A percentile compares a stretch with the other conserved stretches of the same genome.
These are phyloP conservation scores for Dermochelys coriacea DNA, from an alignment of 2,797 vertebrate genomes.

Conservation along the genomic window DNA sequence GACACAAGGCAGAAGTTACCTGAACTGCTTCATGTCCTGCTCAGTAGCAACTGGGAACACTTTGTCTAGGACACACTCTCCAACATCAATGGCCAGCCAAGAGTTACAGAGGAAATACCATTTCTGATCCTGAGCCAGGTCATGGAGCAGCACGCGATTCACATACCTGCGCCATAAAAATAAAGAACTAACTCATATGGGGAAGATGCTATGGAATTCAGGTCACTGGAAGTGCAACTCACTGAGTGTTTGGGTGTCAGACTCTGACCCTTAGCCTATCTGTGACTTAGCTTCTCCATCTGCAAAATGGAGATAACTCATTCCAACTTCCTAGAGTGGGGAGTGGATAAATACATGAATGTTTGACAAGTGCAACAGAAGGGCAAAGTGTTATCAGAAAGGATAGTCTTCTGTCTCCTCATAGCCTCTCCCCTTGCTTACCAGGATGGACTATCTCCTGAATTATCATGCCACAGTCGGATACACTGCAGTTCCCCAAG, in stretches of 20 bases:
- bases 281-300: not conserved
- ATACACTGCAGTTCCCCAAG: slow-evolving; percentile 91
- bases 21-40: slow-evolving; percentile 91
- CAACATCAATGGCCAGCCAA: slow-evolving; percentile 93
- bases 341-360: not conserved
- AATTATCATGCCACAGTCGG: slow-evolving; percentile 96
- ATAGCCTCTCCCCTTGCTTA: slow-evolving; percentile 59
- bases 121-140: slow-evolving; percentile 87
- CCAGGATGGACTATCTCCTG: slow-evolving; percentile 90
- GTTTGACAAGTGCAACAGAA: not conserved
- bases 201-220: not conserved
- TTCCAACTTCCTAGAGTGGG: not conserved
- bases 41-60: slow-evolving; percentile 92
- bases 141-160: slow-evolving; percentile 90
- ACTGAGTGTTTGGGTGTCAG: not conserved
- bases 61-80: slow-evolving; percentile 91
- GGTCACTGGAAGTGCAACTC: not conserved
- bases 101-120: slow-evolving; percentile 97
- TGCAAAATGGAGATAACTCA: not conserved
- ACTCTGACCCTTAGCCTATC: not conserved
- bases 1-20: slow-evolving; percentile 77
- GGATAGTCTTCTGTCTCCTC: not conserved
- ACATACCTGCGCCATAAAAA: slow-evolving; percentile 87
- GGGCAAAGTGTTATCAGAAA: not conserved
- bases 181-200: not conserved